Evolutionary conservation across 2,888 invertebrate genomes (phyloP).

Genomic region (Branchipolynoe longqiensis): DNA sequence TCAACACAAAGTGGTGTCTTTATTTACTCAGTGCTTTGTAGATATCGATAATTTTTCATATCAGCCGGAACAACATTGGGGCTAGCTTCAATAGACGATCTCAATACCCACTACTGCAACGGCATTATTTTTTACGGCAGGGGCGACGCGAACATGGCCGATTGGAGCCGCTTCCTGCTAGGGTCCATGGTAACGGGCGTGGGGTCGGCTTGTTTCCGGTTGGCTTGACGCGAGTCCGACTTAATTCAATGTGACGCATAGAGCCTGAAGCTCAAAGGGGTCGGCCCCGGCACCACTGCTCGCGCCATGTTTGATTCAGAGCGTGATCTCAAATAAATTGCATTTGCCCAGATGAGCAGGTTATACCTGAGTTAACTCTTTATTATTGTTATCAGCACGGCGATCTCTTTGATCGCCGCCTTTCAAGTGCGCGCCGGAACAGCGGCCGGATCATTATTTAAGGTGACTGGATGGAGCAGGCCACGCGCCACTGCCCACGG

Average conservation of each 20-base stretch:
- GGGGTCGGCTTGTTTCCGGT: constrained; percentile 4
- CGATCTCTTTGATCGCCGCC: constrained; percentile 43
- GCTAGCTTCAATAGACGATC: too few species aligned
- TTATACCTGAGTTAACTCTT: constrained; percentile 51
- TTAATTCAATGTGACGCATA: constrained; percentile 7
- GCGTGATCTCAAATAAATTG: constrained; percentile 51
- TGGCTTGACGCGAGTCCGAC: constrained; percentile 4
- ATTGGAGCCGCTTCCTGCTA: too few species aligned
- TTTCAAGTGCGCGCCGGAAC: constrained; percentile 20
- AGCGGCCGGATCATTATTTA: constrained; percentile 15
- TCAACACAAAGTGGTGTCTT: too few species aligned
- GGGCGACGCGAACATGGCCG: too few species aligned
- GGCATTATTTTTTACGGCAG: too few species aligned
- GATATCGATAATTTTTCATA: too few species aligned
- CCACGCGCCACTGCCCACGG: neutral
- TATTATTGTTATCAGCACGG: constrained; percentile 44
- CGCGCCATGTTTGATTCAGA: constrained; percentile 46
- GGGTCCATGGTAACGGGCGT: too few species aligned
- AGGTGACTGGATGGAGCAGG: constrained; percentile 40
- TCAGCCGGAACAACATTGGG: too few species aligned
- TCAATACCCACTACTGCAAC: too few species aligned
- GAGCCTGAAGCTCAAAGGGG: constrained; percentile 28
- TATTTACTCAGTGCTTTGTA: too few species aligned
- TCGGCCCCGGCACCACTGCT: neutral
- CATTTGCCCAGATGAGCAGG: constrained; percentile 48